Evolutionary conservation across 2,113 vertebrate genomes (phyloP).

Genomic region (Perca fluviatilis): DNA sequence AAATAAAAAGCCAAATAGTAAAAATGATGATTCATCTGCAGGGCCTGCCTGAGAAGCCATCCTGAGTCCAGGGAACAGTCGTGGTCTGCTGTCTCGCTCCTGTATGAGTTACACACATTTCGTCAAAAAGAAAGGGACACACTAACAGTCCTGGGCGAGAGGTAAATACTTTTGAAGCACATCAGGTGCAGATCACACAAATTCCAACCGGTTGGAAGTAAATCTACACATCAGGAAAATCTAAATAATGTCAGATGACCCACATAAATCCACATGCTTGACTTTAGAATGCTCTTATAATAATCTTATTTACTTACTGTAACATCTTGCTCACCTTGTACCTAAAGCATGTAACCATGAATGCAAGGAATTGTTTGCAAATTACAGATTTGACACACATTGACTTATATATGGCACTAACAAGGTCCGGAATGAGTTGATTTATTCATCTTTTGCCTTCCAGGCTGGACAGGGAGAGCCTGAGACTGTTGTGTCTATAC

Average conservation of each 20-base stretch:
- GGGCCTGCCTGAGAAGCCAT: conserved; percentile 36
- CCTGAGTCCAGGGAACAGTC: conserved; percentile 55
- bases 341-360: neutral
- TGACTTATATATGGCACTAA: neutral
- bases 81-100: conserved; percentile 76
- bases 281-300: neutral
- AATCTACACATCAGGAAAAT: neutral
- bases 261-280: conserved; percentile 1
- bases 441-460: conserved; percentile 17
- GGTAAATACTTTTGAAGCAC: conserved; percentile 61
- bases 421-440: neutral
- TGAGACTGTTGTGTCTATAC: conserved; percentile 69
- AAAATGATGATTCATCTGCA: conserved; percentile 21
- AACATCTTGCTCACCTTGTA: neutral
- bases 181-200: neutral
- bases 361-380: neutral
- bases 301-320: neutral
- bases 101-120: conserved; percentile 71
- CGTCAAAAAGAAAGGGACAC: conserved; percentile 70
- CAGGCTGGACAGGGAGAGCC: conserved; percentile 65
- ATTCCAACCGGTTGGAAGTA: neutral
- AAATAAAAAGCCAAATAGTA: neutral
- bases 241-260: neutral
- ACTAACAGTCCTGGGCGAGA: conserved; percentile 67
- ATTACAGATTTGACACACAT: neutral